Conservation (phyloP, 1,140 invertebrate species). For the Sycophaga agraensis region DNA sequence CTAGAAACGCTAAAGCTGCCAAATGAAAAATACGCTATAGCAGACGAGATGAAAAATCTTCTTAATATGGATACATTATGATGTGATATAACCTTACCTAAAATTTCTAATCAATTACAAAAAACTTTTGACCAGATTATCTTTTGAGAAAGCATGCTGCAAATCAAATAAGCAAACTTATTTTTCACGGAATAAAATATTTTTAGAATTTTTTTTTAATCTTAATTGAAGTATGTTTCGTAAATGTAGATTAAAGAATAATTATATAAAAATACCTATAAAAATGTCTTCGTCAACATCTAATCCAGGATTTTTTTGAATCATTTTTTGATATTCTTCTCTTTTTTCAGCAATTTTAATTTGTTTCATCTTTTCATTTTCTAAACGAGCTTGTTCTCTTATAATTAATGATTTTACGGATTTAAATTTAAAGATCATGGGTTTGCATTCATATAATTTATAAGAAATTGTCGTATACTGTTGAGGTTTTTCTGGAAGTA, state of each 20-base stretch:
- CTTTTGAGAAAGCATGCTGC: no score
- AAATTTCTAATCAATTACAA: no score
- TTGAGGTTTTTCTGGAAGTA: slow-evolving; percentile 53
- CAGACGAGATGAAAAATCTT: no score
- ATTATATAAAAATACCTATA: slow-evolving; percentile 47
- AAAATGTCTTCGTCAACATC: slow-evolving; percentile 63
- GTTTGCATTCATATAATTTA: slow-evolving; percentile 52
- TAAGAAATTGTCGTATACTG: slow-evolving; percentile 54
- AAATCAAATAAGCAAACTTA: no score
- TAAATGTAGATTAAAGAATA: slow-evolving; percentile 9
- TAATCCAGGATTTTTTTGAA: slow-evolving; percentile 59
- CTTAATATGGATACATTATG: no score
- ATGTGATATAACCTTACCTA: no score
- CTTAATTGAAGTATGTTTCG: no score
- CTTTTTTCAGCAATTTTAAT: slow-evolving; percentile 59
- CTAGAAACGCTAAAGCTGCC: no score
- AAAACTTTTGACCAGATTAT: no score
- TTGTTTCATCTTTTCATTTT: slow-evolving; percentile 55
- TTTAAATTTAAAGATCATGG: slow-evolving; percentile 56
- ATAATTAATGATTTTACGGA: slow-evolving; percentile 64
- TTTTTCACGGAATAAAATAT: no score
- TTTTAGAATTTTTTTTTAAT: no score
- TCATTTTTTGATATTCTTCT: slow-evolving; percentile 59
- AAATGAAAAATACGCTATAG: no score
- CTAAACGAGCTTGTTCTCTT: slow-evolving; percentile 49